Conservation (phyloP, 2,797 vertebrate genomes). For the Picus viridis region DNA sequence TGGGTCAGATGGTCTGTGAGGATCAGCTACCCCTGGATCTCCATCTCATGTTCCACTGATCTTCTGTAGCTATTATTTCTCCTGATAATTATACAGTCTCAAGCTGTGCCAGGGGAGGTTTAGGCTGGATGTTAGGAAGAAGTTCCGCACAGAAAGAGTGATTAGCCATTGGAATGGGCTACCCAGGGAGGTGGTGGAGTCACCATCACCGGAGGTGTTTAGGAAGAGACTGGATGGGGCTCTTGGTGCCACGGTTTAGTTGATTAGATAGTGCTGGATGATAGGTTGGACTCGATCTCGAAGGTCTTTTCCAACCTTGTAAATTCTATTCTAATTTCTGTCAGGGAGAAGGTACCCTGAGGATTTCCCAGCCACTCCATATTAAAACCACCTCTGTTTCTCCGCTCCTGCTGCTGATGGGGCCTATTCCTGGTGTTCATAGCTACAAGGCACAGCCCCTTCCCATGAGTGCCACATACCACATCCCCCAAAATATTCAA, state of each 20-base stretch:
- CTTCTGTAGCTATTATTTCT: neutral
- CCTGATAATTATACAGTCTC: too few relatives aligned
- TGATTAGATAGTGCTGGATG: too few relatives aligned
- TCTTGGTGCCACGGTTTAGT: too few relatives aligned
- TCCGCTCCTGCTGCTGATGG: neutral
- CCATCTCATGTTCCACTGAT: neutral
- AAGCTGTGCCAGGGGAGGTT: too few relatives aligned
- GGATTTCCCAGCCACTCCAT: neutral
- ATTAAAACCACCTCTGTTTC: neutral
- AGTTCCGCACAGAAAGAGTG: too few relatives aligned
- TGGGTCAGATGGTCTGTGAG: accelerated
- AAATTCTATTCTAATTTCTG: neutral
- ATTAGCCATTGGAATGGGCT: too few relatives aligned
- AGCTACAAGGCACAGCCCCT: accelerated
- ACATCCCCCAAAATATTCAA: neutral
- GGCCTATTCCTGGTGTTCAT: neutral
- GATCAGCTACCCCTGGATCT: neutral
- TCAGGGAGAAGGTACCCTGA: neutral
- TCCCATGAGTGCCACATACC: neutral
- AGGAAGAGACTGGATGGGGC: too few relatives aligned
- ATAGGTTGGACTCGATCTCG: too few relatives aligned
- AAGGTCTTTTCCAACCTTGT: too few relatives aligned
- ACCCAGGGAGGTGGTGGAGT: too few relatives aligned
- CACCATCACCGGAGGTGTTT: too few relatives aligned
- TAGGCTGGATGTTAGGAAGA: too few relatives aligned